phyloP scores from a whole-genome alignment of 2,888 invertebrate genomes.

The Tanytarsus gracilentus region DNA sequence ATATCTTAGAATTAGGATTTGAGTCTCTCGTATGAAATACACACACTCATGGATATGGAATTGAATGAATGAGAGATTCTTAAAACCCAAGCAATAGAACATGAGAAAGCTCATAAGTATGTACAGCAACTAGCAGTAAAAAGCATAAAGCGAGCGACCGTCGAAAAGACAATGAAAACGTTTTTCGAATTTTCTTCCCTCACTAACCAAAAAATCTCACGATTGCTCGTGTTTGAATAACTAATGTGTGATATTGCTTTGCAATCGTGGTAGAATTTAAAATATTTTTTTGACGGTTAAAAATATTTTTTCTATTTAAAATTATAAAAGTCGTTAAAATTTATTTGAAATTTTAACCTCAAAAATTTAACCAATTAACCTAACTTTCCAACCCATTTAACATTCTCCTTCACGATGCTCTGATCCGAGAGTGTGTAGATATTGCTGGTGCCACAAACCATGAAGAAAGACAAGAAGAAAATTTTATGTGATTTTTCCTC shows the following conservation, averaged over 20 bases:
- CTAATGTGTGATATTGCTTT: constrained; percentile 20
- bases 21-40: background rate
- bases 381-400: too few species aligned
- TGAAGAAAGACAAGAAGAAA: background rate
- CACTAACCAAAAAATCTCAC: constrained; percentile 13
- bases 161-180: constrained; percentile 25
- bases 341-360: too few species aligned
- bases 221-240: constrained; percentile 28
- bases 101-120: too few species aligned
- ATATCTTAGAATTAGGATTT: constrained; percentile 29
- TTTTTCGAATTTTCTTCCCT: constrained; percentile 20
- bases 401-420: too few species aligned
- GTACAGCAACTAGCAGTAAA: too few species aligned
- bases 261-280: too few species aligned
- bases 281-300: too few species aligned
- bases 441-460: constrained; percentile 3
- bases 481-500: constrained; percentile 1
- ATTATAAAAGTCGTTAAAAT: too few species aligned
- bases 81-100: too few species aligned
- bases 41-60: background rate
- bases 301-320: too few species aligned
- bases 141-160: too few species aligned
- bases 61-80: background rate
- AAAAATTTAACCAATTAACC: too few species aligned
- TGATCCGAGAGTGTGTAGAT: background rate